Base-by-base conservation (phyloP, 2,797 vertebrate species). In the Gobio occitaniae region DNA sequence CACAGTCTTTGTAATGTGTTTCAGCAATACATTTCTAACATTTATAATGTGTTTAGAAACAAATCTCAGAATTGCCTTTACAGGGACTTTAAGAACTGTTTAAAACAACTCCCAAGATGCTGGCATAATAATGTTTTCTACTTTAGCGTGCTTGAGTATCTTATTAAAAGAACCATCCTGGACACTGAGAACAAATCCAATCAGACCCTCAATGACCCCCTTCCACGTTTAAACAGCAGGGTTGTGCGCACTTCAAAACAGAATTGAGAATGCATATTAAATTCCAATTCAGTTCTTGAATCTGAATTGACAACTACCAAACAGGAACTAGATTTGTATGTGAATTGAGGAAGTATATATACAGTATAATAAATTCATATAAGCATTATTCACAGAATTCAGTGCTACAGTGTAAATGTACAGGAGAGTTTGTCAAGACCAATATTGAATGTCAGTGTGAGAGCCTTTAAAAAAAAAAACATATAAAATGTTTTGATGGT, bases 41-140 rank as follows among this genome's bases (percentile, higher is more conserved):
- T n/a, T n/a, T n/a, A n/a, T n/a, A n/a, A n/a, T n/a, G n/a, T n/a
- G n/a, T n/a, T n/a, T n/a, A n/a, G n/a, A n/a, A n/a, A n/a, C n/a
- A n/a, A n/a, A n/a, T n/a, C n/a, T n/a, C n/a, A n/a, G n/a, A n/a
- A n/a, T n/a, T n/a, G n/a, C n/a, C n/a, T n/a, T n/a, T n/a, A n/a
- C n/a, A n/a, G n/a, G n/a, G n/a, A n/a, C n/a, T n/a, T n/a, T n/a
- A 13, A n/a, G 11, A 56, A 41, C 48, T 13, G 41, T 85, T 85
- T 19, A 63, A 83, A 85, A 25, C n/a, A 59, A 50, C 80, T 84
- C 86, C 84, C 78, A 75, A 16, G 56, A 75, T 59, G 12, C 52
- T 78, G 29, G 19, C 69, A 71, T 77, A 85, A 85, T 29, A n/a
- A 68, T 61, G 82, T 66, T 68, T 81, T 5, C 59, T 74, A 52